These are phyloP conservation scores for Oreochromis aureus DNA, from an alignment of 2,113 vertebrate species.

Conservation along the genomic window DNA sequence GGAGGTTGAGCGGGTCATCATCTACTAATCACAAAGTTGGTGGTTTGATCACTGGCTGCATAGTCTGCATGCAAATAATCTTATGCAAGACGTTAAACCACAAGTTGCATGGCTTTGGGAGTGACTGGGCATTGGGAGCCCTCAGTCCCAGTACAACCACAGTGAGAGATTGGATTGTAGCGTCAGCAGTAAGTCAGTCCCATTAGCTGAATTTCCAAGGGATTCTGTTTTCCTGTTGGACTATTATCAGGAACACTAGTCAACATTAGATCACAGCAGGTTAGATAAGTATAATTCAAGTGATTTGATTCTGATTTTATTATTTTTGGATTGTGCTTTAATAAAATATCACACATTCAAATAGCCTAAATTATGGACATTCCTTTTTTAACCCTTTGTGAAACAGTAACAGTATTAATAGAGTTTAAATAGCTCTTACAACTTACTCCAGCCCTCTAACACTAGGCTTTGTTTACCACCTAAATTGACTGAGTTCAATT, in stretches of 20 bases:
- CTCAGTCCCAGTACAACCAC: rapidly evolving
- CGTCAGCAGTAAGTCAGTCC: neutral
- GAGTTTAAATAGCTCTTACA: neutral
- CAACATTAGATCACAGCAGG: neutral
- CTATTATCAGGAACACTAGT: neutral
- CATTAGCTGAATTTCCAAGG: neutral
- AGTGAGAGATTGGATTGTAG: neutral
- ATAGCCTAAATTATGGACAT: neutral
- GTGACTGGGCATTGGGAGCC: neutral
- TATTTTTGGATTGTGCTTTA: neutral
- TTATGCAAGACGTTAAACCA: neutral
- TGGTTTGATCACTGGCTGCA: neutral
- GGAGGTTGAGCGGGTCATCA: rapidly evolving
- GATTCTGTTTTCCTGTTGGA: neutral
- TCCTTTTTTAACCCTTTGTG: neutral
- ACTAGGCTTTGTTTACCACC: rapidly evolving
- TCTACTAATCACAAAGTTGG: neutral
- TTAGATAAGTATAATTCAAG: neutral
- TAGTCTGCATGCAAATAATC: neutral
- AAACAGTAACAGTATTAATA: neutral
- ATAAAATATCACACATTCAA: neutral
- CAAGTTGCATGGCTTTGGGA: neutral
- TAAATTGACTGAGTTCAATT: neutral
- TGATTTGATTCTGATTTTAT: neutral
- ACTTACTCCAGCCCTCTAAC: rapidly evolving